A percentile compares a stretch with the other conserved stretches of the same genome.
phyloP scores from a whole-genome alignment of 2,888 invertebrate genomes.

The Pseudococcus jackbeardsleyi region DNA sequence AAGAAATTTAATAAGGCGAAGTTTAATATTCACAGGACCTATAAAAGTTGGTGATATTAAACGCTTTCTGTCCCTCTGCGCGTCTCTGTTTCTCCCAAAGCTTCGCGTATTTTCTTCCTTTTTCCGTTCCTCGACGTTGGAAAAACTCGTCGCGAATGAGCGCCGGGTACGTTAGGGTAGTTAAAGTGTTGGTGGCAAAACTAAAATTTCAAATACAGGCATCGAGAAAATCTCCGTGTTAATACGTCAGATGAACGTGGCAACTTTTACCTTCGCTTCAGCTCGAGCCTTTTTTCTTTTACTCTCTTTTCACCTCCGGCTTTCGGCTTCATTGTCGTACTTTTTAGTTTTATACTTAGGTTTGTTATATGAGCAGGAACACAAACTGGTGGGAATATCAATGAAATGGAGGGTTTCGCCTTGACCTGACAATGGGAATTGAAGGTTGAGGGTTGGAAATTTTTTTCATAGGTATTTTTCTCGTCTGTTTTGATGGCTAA shows the following conservation, averaged over 20 bases:
- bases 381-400: too few relatives aligned
- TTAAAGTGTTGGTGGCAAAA: constrained; percentile 39
- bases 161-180: background rate
- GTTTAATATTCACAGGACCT: constrained; percentile 62
- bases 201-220: constrained; percentile 57
- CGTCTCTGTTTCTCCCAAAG: background rate
- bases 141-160: background rate
- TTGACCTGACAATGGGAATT: too few relatives aligned
- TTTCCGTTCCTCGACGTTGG: background rate
- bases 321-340: background rate
- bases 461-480: too few relatives aligned
- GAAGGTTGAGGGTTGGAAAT: too few relatives aligned
- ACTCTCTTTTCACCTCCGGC: background rate
- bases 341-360: too few relatives aligned
- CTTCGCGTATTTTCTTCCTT: background rate
- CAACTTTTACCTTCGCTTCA: constrained; percentile 32
- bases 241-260: constrained; percentile 59
- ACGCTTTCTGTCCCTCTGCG: background rate
- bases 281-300: background rate
- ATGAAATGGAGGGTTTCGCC: too few relatives aligned
- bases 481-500: too few relatives aligned
- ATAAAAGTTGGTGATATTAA: constrained; percentile 55
- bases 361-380: too few relatives aligned
- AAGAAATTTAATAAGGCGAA: constrained; percentile 62
- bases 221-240: constrained; percentile 52